Percentiles rank a stretch among this genome's conserved stretches.
Evolutionary conservation across 64 coral and sea anemone species (phyloP).

Genomic region (Cladopsammia gracilis): DNA sequence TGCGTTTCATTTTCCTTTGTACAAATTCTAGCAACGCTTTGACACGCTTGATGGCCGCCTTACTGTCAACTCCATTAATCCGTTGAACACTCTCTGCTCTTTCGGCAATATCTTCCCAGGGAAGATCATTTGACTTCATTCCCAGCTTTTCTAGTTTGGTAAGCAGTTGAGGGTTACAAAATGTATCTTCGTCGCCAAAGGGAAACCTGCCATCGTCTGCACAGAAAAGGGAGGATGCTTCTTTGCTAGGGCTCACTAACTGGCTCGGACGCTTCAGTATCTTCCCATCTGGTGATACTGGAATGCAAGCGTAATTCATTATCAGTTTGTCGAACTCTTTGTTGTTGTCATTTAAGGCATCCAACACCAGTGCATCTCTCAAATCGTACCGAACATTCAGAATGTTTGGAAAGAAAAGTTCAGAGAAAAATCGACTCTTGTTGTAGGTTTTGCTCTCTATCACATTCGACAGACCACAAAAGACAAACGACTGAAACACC

Average conservation of each 20-base stretch:
- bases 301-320: constrained; percentile 57
- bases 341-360: constrained; percentile 34
- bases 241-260: constrained; percentile 55
- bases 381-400: background rate
- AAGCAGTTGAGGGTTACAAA: constrained; percentile 8
- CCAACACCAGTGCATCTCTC: constrained; percentile 51
- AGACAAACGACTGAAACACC: constrained; percentile 48
- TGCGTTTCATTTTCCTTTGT: constrained; percentile 32
- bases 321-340: constrained; percentile 46
- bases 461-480: background rate
- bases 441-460: constrained; percentile 27
- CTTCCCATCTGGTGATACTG: constrained; percentile 46
- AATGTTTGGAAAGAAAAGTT: constrained; percentile 77
- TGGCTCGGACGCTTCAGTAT: constrained; percentile 61
- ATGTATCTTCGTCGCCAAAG: constrained; percentile 27
- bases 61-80: background rate
- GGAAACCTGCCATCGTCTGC: constrained; percentile 80
- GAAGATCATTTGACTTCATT: constrained; percentile 69
- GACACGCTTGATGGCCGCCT: constrained; percentile 7
- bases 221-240: constrained; percentile 52
- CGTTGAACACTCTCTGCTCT: constrained; percentile 70
- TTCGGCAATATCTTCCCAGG: constrained; percentile 66
- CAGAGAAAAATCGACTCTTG: constrained; percentile 53
- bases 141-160: constrained; percentile 67
- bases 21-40: constrained; percentile 51